Conservation (phyloP, 2,113 vertebrate species). For the Myotis davidii region DNA sequence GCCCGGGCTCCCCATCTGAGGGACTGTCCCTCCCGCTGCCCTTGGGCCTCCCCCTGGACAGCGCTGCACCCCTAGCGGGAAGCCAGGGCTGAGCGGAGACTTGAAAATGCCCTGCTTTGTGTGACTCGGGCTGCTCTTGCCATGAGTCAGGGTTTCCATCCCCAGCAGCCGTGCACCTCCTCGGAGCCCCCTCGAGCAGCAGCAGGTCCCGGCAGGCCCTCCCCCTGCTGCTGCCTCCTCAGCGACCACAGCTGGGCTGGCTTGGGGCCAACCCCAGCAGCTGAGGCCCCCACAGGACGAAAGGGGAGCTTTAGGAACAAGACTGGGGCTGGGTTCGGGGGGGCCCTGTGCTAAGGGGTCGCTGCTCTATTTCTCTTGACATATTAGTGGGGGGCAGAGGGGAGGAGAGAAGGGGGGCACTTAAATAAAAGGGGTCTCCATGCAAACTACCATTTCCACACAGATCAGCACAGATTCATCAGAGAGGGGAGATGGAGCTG, state of each 20-base stretch:
- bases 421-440: neutral
- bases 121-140: neutral
- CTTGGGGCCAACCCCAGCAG: neutral
- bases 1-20: neutral
- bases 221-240: neutral
- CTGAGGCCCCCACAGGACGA: neutral
- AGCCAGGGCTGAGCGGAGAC: accelerated
- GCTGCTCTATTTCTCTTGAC: neutral
- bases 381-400: neutral
- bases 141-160: neutral
- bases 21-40: neutral
- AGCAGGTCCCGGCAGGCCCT: neutral
- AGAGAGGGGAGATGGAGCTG: neutral
- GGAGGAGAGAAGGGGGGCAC: too few species aligned
- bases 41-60: accelerated
- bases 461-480: neutral
- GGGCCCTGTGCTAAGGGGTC: neutral
- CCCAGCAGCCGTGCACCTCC: neutral
- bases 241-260: neutral
- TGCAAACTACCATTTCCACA: neutral
- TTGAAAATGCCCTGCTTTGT: neutral
- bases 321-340: neutral
- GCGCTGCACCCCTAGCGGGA: accelerated
- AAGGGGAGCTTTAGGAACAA: neutral
- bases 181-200: neutral